These are phyloP conservation scores for Tribolium madens DNA, from an alignment of 1,140 invertebrate species.

Conservation along the genomic window DNA sequence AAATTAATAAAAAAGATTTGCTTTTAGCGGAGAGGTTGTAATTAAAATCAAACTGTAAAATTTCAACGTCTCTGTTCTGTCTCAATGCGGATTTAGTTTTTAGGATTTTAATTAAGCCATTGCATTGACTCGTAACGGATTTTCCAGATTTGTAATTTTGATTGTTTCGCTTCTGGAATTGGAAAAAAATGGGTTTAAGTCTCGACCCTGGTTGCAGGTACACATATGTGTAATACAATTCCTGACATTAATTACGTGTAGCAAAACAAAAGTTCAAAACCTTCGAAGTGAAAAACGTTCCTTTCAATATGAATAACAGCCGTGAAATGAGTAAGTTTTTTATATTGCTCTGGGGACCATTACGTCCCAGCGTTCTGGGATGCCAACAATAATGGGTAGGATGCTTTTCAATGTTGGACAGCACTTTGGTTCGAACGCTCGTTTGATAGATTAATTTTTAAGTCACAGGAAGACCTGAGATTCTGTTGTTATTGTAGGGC, in stretches of 20 bases:
- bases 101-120: slow-evolving; percentile 26
- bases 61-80: slow-evolving; percentile 39
- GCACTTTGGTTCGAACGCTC: slow-evolving; percentile 13
- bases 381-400: slow-evolving; percentile 46
- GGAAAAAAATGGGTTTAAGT: neutral
- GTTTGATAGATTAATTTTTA: slow-evolving; percentile 42
- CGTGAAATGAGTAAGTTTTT: slow-evolving; percentile 55
- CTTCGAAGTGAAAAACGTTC: slow-evolving; percentile 38
- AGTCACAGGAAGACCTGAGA: slow-evolving; percentile 1
- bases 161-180: neutral
- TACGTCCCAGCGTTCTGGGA: slow-evolving; percentile 41
- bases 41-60: slow-evolving; percentile 39
- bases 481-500: neutral
- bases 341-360: slow-evolving; percentile 35
- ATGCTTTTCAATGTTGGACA: slow-evolving; percentile 16
- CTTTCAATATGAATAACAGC: slow-evolving; percentile 51
- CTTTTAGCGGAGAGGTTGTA: slow-evolving; percentile 2
- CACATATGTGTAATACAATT: slow-evolving; percentile 20
- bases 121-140: neutral
- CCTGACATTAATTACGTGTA: slow-evolving; percentile 28
- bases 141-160: neutral
- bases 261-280: slow-evolving; percentile 46
- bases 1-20: slow-evolving; percentile 5
- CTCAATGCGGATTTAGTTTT: slow-evolving; percentile 23
- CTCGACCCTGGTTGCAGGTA: too few species aligned